Percentiles rank a stretch among this genome's conserved stretches.
Evolutionary conservation across 2,113 vertebrate species (phyloP).

Genomic region (Mungos mungo): DNA sequence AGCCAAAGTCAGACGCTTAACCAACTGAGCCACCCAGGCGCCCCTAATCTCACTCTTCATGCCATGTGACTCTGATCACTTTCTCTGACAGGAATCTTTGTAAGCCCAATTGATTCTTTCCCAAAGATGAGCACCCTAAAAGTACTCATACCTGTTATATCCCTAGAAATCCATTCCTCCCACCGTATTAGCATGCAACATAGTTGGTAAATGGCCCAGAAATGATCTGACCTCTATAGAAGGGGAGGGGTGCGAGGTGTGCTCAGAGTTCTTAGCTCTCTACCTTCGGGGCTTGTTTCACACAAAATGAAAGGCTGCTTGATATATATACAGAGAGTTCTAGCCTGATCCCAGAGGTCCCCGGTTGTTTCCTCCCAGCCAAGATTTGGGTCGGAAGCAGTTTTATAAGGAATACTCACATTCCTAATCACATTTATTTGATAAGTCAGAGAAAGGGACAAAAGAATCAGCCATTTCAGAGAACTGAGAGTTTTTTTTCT

Average conservation of each 20-base stretch:
- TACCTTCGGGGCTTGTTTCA: constrained; percentile 37
- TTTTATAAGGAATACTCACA: constrained; percentile 27
- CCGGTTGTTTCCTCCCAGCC: constrained; percentile 33
- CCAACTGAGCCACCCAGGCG: too few species aligned
- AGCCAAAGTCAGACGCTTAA: too few species aligned
- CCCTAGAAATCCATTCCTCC: constrained; percentile 10
- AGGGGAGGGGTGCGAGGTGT: not conserved
- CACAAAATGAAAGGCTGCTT: constrained; percentile 15
- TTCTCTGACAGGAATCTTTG: not conserved
- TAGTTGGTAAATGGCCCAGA: not conserved
- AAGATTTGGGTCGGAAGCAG: constrained; percentile 57
- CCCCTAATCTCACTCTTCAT: not conserved
- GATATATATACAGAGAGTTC: not conserved
- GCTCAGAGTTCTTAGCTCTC: not conserved
- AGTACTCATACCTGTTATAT: not conserved
- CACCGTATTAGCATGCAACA: not conserved
- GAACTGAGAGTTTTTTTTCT: not conserved
- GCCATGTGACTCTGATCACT: not conserved
- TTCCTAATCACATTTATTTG: constrained; percentile 56
- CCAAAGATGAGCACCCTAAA: constrained; percentile 21
- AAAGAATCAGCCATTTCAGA: constrained; percentile 49
- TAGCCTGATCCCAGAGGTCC: not conserved
- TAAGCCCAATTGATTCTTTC: not conserved
- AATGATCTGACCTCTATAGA: not conserved
- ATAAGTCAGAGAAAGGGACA: constrained; percentile 32